These are phyloP conservation scores for Bos taurus DNA, from an alignment of 2,113 vertebrate species.

Conservation along the genomic window ARS-UCD2.0 NC_082638.1:6667501-6668000, in stretches of 20 bases:
- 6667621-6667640: neutral
- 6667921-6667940: neutral
- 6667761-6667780: neutral
- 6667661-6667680: neutral
- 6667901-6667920: neutral
- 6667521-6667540: neutral
- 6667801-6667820: neutral
- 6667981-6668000: neutral
- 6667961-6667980: neutral
- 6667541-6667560: neutral
- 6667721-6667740: neutral
- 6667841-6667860: neutral
- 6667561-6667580: neutral
- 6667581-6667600: neutral
- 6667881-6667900: no score
- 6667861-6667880: neutral
- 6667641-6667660: neutral
- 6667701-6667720: rapidly evolving
- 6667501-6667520: rapidly evolving
- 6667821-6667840: no score
- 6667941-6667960: no score
- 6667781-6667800: neutral
- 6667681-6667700: no score
- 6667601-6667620: neutral
- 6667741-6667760: neutral